Base-by-base conservation (phyloP, 2,113 vertebrate species). In the Vulpes lagopus region DNA sequence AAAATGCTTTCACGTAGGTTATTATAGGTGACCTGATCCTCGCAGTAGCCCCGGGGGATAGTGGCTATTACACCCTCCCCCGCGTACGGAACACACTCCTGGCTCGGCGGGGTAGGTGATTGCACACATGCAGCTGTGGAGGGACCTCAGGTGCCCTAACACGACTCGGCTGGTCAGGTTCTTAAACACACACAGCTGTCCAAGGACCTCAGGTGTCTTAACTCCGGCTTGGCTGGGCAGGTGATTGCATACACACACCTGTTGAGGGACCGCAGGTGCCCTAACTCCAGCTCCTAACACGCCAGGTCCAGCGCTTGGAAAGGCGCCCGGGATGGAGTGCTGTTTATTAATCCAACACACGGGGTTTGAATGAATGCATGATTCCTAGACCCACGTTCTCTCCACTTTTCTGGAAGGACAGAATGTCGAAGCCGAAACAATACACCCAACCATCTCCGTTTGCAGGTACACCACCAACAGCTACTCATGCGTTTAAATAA, bases 381-480 rank as follows among this genome's bases (percentile, higher is more conserved):
- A 87, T 49, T 90, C 22, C 55, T n/a, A 82, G 27, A 55, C 32
- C 19, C n/a, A 84, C 43, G 67, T 55, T 74, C 11, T 88, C 82
- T 82, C 22, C 73, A 79, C 67, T 78, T 76, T 89, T 85, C 83
- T 71, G 65, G 22, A 85, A 91, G 57, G 10, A 59, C 53, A 78
- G 30, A 85, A 78, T 38, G 65, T 86, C 43, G 65, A 93, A 83
- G 8, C 23, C 83, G n/a, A 89, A 95, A 94, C 95, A 94, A 71
- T 14, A 38, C 25, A 60, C 69, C 93, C 17, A 49, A 57, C n/a
- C 49, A 8, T 32, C 16, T 35, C 53, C 87, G 57, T 67, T 71
- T 71, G 84, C 69, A 84, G 51, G 17, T 57, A 49, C 87, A 62
- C 35, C 20, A n/a, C 7, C 27, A 79, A 78, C 84, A 94, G 76